phyloP scores from a whole-genome alignment of 2,888 invertebrate species.

The Crossocerus cetratus region DNA sequence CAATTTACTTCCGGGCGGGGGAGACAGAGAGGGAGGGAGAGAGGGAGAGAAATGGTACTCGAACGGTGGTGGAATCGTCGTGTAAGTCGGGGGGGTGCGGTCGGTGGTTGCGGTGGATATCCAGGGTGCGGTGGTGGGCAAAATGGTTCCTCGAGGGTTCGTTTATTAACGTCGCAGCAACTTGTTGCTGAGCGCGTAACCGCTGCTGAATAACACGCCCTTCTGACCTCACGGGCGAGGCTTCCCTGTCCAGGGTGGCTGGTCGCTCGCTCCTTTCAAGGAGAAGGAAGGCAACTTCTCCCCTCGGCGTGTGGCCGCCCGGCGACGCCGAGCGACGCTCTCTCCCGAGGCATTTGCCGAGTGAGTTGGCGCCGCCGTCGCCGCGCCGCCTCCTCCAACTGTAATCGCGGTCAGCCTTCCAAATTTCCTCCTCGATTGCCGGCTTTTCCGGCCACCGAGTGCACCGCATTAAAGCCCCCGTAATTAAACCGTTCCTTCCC shows the following conservation, averaged over 20 bases:
- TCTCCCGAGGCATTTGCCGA: constrained; percentile 31
- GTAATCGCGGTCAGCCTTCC: constrained; percentile 41
- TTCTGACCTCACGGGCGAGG: constrained; percentile 55
- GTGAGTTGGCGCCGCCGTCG: constrained; percentile 38
- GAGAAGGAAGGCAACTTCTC: constrained; percentile 30
- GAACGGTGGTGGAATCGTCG: too few species aligned
- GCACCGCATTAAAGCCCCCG: not conserved
- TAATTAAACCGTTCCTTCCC: constrained; percentile 4
- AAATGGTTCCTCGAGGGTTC: constrained; percentile 67
- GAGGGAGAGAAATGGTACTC: too few species aligned
- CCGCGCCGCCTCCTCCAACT: constrained; percentile 5
- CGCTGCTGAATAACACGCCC: constrained; percentile 52
- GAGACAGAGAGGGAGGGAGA: too few species aligned
- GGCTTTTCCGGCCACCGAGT: constrained; percentile 13
- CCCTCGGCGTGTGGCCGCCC: constrained; percentile 26
- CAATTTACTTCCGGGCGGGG: too few species aligned
- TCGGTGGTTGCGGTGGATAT: constrained; percentile 29
- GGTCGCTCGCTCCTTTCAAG: constrained; percentile 38
- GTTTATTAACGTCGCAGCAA: constrained; percentile 73
- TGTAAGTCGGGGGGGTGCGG: not conserved
- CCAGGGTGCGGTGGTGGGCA: constrained; percentile 19
- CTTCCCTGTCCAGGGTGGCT: constrained; percentile 32
- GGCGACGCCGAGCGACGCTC: too few species aligned
- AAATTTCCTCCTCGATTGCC: constrained; percentile 30
- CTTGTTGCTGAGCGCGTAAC: constrained; percentile 70